phyloP scores from a whole-genome alignment of 2,113 vertebrate species.

The Atrichornis clamosus region DNA sequence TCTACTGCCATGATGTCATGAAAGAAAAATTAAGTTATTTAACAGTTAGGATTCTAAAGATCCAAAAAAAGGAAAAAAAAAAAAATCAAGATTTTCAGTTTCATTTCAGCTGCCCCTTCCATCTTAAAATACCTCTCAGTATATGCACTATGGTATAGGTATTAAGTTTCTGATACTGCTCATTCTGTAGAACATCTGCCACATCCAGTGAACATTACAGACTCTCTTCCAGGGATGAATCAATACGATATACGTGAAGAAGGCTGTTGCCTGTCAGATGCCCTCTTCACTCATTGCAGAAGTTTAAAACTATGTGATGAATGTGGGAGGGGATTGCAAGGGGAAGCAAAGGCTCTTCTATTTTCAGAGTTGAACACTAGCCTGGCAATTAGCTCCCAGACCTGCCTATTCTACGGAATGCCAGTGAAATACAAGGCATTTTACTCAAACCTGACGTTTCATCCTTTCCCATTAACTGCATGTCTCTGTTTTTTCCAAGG shows the following conservation, averaged over 20 bases:
- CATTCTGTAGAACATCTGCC: neutral
- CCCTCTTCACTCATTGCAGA: constrained; percentile 49
- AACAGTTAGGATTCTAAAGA: neutral
- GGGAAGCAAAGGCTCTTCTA: constrained; percentile 1
- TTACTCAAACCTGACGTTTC: neutral
- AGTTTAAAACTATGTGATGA: constrained; percentile 48
- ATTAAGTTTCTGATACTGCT: neutral
- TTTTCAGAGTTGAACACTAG: constrained; percentile 20
- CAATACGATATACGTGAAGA: neutral
- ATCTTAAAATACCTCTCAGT: neutral
- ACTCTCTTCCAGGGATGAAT: neutral
- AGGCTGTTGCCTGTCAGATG: constrained; percentile 41
- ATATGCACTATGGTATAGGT: neutral
- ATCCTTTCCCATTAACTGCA: neutral
- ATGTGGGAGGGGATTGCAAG: constrained; percentile 39
- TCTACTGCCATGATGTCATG: neutral
- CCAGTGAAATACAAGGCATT: neutral
- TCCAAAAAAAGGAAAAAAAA: neutral
- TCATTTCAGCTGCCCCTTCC: neutral
- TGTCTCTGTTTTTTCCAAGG: neutral
- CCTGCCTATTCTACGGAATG: neutral
- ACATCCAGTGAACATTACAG: neutral
- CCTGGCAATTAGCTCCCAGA: neutral
- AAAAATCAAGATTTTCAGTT: neutral
- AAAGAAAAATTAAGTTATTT: neutral